These are phyloP conservation scores for Philereme transversata DNA, from an alignment of 2,888 invertebrate species.

Conservation along the genomic window DNA sequence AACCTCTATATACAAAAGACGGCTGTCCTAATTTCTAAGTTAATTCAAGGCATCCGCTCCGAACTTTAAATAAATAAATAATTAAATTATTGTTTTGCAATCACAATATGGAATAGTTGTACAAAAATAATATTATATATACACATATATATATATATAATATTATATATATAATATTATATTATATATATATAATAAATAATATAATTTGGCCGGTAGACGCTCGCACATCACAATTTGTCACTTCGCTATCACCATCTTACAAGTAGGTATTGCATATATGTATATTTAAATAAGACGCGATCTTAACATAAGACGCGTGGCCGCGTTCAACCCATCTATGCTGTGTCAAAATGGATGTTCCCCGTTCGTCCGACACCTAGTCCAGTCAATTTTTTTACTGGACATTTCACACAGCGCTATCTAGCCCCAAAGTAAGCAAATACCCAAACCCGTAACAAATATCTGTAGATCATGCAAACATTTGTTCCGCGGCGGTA, in stretches of 20 bases:
- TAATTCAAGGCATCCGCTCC: constrained; percentile 54
- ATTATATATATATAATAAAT: constrained; percentile 43
- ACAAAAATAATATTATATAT: constrained; percentile 64
- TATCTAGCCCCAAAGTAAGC: too few species aligned
- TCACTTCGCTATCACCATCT: constrained; percentile 69
- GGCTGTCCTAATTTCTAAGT: constrained; percentile 30
- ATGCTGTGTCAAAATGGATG: constrained; percentile 14
- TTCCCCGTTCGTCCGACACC: too few species aligned
- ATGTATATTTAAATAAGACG: constrained; percentile 57
- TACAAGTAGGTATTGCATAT: constrained; percentile 58
- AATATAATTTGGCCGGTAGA: constrained; percentile 48
- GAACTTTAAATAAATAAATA: constrained; percentile 67
- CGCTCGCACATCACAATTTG: constrained; percentile 51
- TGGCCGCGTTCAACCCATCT: constrained; percentile 33
- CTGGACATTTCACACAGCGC: too few species aligned
- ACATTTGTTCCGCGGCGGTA: too few species aligned
- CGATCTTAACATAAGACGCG: constrained; percentile 66
- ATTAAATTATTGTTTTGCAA: constrained; percentile 64
- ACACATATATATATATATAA: too few species aligned
- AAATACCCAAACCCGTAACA: too few species aligned
- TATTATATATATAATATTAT: too few species aligned
- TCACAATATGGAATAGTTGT: constrained; percentile 65
- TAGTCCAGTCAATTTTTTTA: too few species aligned
- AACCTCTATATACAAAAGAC: constrained; percentile 29
- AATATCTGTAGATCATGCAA: too few species aligned